These are phyloP conservation scores for Periplaneta americana DNA, from an alignment of 1,140 invertebrate genomes.

Conservation along the genomic window DNA sequence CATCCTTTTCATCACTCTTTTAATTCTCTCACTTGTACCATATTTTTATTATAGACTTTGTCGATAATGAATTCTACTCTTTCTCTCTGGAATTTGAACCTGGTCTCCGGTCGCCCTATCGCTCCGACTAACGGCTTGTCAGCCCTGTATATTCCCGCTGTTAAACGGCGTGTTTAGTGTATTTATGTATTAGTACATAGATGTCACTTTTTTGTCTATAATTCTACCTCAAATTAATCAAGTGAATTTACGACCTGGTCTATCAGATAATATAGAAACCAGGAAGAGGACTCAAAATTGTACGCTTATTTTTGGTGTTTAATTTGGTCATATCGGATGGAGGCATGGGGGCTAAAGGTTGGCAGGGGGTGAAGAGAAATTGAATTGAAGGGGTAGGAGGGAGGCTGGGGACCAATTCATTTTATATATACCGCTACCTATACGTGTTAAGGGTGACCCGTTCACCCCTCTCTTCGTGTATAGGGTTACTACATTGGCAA, in stretches of 20 bases:
- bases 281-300: neutral
- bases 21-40: too few relatives aligned
- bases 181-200: neutral
- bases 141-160: neutral
- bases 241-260: neutral
- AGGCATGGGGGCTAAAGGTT: too few relatives aligned
- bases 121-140: neutral
- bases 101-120: too few relatives aligned
- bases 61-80: too few relatives aligned
- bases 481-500: conserved; percentile 1
- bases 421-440: neutral
- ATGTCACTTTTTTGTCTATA: neutral
- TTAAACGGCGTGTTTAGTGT: neutral
- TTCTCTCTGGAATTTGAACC: too few relatives aligned
- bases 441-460: neutral
- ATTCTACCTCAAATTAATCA: neutral
- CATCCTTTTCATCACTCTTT: too few relatives aligned
- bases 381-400: neutral
- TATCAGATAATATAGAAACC: neutral
- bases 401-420: neutral
- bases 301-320: neutral
- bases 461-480: neutral
- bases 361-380: neutral
- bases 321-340: neutral
- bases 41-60: too few relatives aligned